Percentiles rank a stretch among this genome's conserved stretches.
phyloP scores from a whole-genome alignment of 2,113 vertebrate species.

The Hemiscyllium ocellatum region DNA sequence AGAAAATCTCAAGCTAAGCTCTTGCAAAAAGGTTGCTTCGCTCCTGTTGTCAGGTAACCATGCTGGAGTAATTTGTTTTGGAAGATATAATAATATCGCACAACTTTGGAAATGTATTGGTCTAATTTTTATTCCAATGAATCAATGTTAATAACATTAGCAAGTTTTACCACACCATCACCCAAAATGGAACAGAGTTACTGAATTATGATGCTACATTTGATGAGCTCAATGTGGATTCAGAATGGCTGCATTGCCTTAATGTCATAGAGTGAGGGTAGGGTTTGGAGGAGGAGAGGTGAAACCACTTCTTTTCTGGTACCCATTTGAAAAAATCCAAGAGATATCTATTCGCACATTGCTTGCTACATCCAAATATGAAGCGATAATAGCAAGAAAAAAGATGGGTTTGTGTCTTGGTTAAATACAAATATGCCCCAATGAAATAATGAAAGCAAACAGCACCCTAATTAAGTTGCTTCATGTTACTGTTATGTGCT shows the following conservation, averaged over 20 bases:
- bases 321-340: not conserved
- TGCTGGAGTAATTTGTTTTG: not conserved
- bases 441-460: not conserved
- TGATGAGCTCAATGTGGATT: not conserved
- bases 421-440: not conserved
- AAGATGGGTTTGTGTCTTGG: not conserved
- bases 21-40: not conserved
- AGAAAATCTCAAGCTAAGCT: not conserved
- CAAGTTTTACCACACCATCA: not conserved
- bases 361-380: not conserved
- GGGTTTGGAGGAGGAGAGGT: not conserved
- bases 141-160: not conserved
- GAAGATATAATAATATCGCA: not conserved
- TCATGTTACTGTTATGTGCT: not conserved
- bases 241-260: not conserved
- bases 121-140: not conserved
- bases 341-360: not conserved
- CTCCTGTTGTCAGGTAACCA: not conserved
- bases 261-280: too few species aligned
- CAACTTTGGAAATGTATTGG: not conserved
- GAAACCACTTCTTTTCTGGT: not conserved
- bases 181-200: not conserved
- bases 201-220: not conserved
- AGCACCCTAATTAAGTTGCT: not conserved
- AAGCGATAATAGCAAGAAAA: not conserved